phyloP scores from a whole-genome alignment of 1,140 invertebrate species.

The Zophobas morio region DNA sequence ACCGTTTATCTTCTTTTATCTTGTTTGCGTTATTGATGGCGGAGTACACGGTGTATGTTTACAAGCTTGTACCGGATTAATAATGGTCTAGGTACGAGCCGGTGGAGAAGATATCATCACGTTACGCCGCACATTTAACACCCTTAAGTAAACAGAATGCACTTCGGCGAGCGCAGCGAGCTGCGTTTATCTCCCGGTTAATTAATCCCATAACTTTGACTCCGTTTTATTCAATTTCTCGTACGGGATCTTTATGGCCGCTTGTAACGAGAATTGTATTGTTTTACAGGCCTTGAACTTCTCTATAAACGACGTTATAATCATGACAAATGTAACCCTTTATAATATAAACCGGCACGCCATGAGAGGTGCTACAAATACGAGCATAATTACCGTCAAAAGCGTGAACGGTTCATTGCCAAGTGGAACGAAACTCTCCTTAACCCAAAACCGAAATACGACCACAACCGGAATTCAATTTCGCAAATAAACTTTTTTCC shows the following conservation, averaged over 20 bases:
- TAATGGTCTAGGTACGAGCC: no score
- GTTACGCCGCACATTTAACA: no score
- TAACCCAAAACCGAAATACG: background rate
- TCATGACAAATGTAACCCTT: conserved; percentile 22
- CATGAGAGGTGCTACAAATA: conserved; percentile 21
- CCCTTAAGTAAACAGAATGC: no score
- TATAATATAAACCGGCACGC: conserved; percentile 1
- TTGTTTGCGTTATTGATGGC: background rate
- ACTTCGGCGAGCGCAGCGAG: no score
- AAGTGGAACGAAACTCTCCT: background rate
- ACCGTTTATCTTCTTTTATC: background rate
- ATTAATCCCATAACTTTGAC: background rate
- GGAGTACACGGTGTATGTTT: no score
- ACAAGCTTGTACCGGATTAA: no score
- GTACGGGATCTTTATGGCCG: background rate
- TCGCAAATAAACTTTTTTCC: no score
- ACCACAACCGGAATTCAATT: background rate
- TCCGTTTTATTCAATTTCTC: background rate
- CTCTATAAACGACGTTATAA: conserved; percentile 24
- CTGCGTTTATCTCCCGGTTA: no score
- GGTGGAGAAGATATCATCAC: no score
- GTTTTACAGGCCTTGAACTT: conserved; percentile 18
- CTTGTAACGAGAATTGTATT: conserved; percentile 3
- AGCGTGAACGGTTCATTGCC: conserved; percentile 21
- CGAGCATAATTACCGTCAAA: conserved; percentile 18